Evolutionary conservation across 2,113 vertebrate genomes (phyloP).

Genomic region (Brachirus orientalis): DNA sequence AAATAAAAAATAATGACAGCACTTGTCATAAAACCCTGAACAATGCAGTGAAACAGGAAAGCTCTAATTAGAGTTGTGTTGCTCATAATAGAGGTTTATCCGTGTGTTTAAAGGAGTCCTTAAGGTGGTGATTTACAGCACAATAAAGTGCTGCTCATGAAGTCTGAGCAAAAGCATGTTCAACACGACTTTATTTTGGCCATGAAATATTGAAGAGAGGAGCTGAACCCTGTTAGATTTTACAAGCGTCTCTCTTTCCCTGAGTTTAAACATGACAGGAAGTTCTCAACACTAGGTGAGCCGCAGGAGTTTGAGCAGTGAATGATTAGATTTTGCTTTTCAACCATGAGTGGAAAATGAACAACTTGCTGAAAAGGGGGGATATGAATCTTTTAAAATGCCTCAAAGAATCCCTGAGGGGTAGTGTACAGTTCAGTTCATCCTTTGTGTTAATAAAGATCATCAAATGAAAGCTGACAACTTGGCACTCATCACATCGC

Average conservation of each 20-base stretch:
- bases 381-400: constrained; percentile 32
- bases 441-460: constrained; percentile 11
- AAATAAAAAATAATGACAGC: constrained; percentile 5
- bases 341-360: constrained; percentile 11
- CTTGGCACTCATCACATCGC: constrained; percentile 15
- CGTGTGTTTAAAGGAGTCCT: background rate
- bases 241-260: background rate
- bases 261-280: background rate
- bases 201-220: background rate
- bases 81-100: constrained; percentile 6
- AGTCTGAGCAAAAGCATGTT: background rate
- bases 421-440: constrained; percentile 7
- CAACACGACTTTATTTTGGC: background rate
- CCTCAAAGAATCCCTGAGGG: constrained; percentile 22
- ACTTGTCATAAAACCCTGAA: background rate
- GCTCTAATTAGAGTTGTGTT: constrained; percentile 2
- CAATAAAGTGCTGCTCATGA: background rate
- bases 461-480: constrained; percentile 26
- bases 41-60: background rate
- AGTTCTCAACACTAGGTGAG: background rate
- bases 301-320: background rate
- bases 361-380: constrained; percentile 1
- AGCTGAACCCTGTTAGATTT: background rate
- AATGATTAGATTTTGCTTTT: constrained; percentile 4
- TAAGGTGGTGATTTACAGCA: background rate